Evolutionary conservation across 2,888 invertebrate genomes (phyloP).

Genomic region (Trichacis sp.): DNA sequence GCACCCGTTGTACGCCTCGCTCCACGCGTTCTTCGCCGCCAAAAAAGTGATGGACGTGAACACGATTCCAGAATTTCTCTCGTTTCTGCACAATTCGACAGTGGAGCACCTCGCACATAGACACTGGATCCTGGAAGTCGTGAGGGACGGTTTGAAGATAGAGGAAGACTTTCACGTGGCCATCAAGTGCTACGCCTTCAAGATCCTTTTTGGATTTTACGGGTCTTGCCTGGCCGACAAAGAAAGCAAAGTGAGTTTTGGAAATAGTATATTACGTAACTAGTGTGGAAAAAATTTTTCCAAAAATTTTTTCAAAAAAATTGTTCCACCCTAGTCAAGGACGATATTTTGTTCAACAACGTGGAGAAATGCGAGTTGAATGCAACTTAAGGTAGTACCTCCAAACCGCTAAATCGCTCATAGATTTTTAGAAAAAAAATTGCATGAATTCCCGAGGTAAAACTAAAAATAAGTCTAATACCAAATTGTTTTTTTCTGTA

Average conservation of each 20-base stretch:
- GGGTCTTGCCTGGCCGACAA: constrained; percentile 75
- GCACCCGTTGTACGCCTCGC: constrained; percentile 80
- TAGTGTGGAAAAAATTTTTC: too few species aligned
- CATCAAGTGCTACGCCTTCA: constrained; percentile 80
- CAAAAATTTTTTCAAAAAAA: neutral
- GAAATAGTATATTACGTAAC: too few species aligned
- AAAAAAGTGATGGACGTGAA: constrained; percentile 82
- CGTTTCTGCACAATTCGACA: constrained; percentile 84
- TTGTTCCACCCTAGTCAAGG: too few species aligned
- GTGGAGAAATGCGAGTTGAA: too few species aligned
- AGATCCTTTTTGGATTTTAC: constrained; percentile 81
- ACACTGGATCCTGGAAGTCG: constrained; percentile 82
- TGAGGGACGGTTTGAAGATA: constrained; percentile 82
- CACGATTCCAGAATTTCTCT: constrained; percentile 89
- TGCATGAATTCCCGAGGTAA: too few species aligned
- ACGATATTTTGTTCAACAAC: too few species aligned
- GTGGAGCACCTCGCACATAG: constrained; percentile 78
- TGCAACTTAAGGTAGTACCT: too few species aligned
- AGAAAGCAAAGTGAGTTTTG: constrained; percentile 72
- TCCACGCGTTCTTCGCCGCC: constrained; percentile 83
- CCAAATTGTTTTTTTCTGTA: too few species aligned
- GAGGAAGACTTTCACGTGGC: constrained; percentile 81
- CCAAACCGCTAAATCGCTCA: too few species aligned
- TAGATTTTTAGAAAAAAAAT: too few species aligned
- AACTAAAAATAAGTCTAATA: too few species aligned